Conservation (phyloP, 2,113 vertebrate genomes). For the Noctilio leporinus region DNA sequence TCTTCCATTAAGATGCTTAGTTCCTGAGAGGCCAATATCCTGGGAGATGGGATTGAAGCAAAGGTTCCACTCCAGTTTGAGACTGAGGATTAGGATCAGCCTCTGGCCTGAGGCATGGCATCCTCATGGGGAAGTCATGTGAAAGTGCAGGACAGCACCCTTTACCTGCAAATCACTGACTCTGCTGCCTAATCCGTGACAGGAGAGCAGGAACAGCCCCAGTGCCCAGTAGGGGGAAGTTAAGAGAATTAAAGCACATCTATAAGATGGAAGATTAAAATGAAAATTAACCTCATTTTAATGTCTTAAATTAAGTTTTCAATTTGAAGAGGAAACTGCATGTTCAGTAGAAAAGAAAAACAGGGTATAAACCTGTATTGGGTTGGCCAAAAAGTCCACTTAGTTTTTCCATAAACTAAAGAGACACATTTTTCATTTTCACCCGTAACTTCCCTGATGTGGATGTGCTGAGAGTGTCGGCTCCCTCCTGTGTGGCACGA, state of each 20-base stretch:
- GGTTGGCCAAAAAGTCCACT: too few species aligned
- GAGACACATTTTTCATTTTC: too few species aligned
- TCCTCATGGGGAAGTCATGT: background rate
- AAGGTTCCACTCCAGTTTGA: background rate
- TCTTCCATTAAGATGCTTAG: background rate
- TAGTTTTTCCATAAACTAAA: too few species aligned
- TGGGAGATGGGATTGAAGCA: background rate
- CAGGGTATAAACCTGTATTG: background rate
- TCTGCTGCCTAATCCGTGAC: fast-evolving
- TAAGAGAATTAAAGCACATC: background rate
- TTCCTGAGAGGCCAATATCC: background rate
- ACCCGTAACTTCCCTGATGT: too few species aligned
- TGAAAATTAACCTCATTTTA: background rate
- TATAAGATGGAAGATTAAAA: background rate
- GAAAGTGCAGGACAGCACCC: background rate
- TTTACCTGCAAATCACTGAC: background rate
- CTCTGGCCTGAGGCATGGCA: fast-evolving
- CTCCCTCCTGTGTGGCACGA: too few species aligned
- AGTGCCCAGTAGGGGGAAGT: background rate
- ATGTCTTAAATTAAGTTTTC: background rate
- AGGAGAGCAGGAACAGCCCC: background rate
- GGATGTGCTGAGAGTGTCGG: too few species aligned
- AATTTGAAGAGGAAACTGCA: background rate
- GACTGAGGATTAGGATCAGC: background rate
- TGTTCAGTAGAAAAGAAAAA: background rate